Conservation (phyloP, 2,888 invertebrate species). For the Phrixothrix hirtus region DNA sequence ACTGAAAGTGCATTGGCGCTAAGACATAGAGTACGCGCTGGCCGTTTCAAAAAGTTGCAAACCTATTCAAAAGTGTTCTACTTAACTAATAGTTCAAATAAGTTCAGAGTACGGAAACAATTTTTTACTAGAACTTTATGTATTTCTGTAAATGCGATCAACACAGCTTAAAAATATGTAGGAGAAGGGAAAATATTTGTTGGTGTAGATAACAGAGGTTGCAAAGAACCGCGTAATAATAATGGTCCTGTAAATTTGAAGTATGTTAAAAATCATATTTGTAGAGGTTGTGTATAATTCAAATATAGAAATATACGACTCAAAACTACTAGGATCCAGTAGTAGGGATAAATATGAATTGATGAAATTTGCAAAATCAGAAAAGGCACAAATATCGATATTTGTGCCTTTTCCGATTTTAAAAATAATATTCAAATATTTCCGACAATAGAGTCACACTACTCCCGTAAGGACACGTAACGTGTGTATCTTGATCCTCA, state of each 20-base stretch:
- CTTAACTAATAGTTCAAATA: background rate
- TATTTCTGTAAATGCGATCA: background rate
- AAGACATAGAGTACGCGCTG: no score
- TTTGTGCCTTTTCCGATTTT: no score
- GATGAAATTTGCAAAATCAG: no score
- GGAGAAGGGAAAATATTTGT: constrained; percentile 3
- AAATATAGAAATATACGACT: no score
- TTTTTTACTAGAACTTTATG: background rate
- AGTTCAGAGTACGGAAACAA: background rate
- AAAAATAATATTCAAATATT: background rate
- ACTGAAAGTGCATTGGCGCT: no score
- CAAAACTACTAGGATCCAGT: no score
- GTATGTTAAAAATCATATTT: background rate
- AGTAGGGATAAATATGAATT: no score
- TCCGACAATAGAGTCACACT: background rate
- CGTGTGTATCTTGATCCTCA: no score
- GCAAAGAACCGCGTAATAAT: background rate
- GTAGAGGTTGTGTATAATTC: no score
- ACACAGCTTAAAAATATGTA: background rate
- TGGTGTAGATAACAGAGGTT: background rate
- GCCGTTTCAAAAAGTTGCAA: background rate
- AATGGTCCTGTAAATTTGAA: background rate
- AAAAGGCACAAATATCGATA: no score
- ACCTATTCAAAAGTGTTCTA: no score
- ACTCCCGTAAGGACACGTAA: no score